These are phyloP conservation scores for Meta bourneti DNA, from an alignment of 2,888 invertebrate genomes.

Conservation along the genomic window DNA sequence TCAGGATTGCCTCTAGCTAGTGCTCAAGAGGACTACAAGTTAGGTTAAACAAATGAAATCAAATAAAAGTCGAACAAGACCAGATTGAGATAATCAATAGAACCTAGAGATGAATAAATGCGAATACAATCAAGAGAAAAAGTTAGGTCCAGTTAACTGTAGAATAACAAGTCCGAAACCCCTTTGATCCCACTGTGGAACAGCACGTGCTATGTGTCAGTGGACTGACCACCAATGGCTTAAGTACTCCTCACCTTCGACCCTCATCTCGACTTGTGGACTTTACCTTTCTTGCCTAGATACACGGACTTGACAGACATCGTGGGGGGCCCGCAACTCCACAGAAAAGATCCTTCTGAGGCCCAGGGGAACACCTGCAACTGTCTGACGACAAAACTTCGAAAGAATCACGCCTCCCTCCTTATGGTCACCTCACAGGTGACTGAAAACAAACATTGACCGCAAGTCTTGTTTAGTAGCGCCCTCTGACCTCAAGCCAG, in stretches of 20 bases:
- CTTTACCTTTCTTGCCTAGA: constrained; percentile 19
- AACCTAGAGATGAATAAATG: background rate
- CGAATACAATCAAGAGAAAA: background rate
- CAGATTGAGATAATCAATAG: background rate
- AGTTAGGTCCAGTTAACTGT: background rate
- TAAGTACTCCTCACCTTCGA: constrained; percentile 67
- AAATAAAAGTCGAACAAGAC: background rate
- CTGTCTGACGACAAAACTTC: constrained; percentile 48
- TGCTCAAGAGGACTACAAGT: too few relatives aligned
- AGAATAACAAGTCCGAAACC: constrained; percentile 1
- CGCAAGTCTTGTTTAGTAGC: constrained; percentile 70
- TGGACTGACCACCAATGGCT: constrained; percentile 35
- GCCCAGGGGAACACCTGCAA: constrained; percentile 67
- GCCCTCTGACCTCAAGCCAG: constrained; percentile 21
- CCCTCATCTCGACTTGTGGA: constrained; percentile 49
- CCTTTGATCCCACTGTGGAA: constrained; percentile 14
- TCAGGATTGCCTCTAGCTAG: too few relatives aligned
- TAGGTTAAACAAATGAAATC: background rate
- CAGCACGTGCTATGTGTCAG: constrained; percentile 68
- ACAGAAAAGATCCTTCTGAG: constrained; percentile 32
- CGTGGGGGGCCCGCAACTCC: constrained; percentile 55
- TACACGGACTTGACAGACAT: constrained; percentile 54
- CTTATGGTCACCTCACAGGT: constrained; percentile 65
- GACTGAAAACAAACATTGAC: constrained; percentile 74
- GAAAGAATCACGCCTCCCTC: constrained; percentile 56